Conservation (phyloP, 1,140 invertebrate genomes). For the Drosophila virilis region DNA sequence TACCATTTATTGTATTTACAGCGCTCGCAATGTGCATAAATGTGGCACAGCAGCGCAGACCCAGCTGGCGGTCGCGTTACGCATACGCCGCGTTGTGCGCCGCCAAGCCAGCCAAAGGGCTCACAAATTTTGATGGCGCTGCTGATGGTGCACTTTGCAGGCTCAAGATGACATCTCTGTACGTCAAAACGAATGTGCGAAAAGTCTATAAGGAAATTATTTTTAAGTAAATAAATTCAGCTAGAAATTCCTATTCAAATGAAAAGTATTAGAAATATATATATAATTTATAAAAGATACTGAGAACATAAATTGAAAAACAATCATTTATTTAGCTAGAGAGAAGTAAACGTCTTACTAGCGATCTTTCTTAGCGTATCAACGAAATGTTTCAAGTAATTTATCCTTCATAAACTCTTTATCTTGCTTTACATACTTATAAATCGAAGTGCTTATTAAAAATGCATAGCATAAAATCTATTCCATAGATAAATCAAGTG, state of each 20-base stretch:
- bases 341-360: no score
- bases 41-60: conserved; percentile 17
- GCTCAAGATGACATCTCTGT: not conserved
- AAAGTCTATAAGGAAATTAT: not conserved
- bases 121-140: conserved; percentile 3
- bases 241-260: no score
- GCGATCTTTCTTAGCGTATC: no score
- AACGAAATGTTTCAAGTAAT: no score
- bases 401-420: no score
- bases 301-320: no score
- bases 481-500: not conserved
- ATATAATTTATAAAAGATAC: no score
- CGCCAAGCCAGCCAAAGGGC: not conserved
- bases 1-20: conserved; percentile 73
- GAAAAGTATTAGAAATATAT: no score
- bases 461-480: not conserved
- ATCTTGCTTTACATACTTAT: not conserved
- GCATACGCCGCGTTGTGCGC: conserved; percentile 37
- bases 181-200: not conserved
- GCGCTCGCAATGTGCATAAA: conserved; percentile 33
- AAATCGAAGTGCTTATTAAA: no score
- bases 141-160: not conserved
- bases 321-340: no score
- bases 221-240: no score
- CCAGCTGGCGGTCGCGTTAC: conserved; percentile 29